Conservation (phyloP, 2,888 invertebrate genomes). For the Scaptomyza flava region DNA sequence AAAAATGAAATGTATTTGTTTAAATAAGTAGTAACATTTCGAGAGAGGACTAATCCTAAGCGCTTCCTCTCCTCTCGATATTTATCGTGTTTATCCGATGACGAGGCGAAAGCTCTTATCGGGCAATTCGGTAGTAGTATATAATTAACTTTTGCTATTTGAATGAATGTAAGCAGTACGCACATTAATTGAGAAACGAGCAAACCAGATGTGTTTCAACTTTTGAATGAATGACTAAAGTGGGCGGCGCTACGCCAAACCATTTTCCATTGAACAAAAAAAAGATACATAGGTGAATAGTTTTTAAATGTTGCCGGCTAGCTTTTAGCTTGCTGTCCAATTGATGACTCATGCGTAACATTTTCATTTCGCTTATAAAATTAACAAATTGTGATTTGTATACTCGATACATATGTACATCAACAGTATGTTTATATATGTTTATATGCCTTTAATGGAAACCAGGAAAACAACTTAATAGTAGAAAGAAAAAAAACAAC, state of each 20-base stretch:
- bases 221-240: slow-evolving; percentile 59
- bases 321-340: slow-evolving; percentile 9
- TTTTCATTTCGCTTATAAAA: slow-evolving; percentile 60
- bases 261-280: slow-evolving; percentile 42
- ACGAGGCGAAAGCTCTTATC: background rate
- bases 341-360: slow-evolving; percentile 57
- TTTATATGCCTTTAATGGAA: slow-evolving; percentile 11
- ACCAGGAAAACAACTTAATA: slow-evolving; percentile 28
- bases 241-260: slow-evolving; percentile 1
- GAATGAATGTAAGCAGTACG: slow-evolving; percentile 17
- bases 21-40: no score
- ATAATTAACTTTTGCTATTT: background rate
- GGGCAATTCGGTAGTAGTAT: background rate
- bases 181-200: slow-evolving; percentile 14
- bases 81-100: background rate
- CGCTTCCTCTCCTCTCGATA: no score
- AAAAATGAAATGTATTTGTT: no score
- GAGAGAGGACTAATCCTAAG: no score
- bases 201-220: slow-evolving; percentile 41
- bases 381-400: slow-evolving; percentile 36
- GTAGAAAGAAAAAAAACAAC: background rate
- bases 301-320: slow-evolving; percentile 26
- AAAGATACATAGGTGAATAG: slow-evolving; percentile 6
- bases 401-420: slow-evolving; percentile 6
- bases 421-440: no score